phyloP scores from a whole-genome alignment of 1,140 invertebrate genomes.

The Anastrepha ludens region DNA sequence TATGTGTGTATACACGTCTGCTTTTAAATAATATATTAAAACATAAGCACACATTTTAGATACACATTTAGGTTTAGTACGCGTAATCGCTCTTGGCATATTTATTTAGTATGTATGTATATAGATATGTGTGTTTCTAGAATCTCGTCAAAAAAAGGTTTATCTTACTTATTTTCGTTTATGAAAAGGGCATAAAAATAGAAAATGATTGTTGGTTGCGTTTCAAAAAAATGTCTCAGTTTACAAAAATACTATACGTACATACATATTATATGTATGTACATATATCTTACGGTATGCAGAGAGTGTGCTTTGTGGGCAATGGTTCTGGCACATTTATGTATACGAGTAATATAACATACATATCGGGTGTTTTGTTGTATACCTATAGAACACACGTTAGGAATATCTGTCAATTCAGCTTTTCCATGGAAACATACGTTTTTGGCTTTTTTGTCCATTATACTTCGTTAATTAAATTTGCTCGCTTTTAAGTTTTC shows the following conservation, averaged over 20 bases:
- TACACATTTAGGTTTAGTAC: background rate
- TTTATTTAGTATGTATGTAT: conserved; percentile 15
- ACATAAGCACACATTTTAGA: background rate
- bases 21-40: background rate
- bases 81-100: conserved; percentile 22
- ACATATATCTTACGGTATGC: too few relatives aligned
- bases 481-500: too few relatives aligned
- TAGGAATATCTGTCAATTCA: too few relatives aligned
- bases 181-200: conserved; percentile 52
- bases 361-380: too few relatives aligned
- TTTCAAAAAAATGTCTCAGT: conserved; percentile 34
- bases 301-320: too few relatives aligned
- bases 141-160: background rate
- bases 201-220: conserved; percentile 30
- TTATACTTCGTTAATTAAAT: too few relatives aligned
- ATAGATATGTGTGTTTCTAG: background rate
- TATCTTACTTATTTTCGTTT: conserved; percentile 35
- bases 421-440: too few relatives aligned
- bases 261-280: too few relatives aligned
- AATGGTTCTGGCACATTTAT: too few relatives aligned
- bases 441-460: too few relatives aligned
- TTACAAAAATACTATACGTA: conserved; percentile 22
- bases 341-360: too few relatives aligned
- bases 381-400: too few relatives aligned
- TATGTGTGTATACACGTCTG: background rate